Percentiles rank a stretch among this genome's conserved stretches.
These are phyloP conservation scores for Dasysyrphus tricinctus DNA, from an alignment of 2,888 invertebrate genomes.

Conservation along the genomic window DNA sequence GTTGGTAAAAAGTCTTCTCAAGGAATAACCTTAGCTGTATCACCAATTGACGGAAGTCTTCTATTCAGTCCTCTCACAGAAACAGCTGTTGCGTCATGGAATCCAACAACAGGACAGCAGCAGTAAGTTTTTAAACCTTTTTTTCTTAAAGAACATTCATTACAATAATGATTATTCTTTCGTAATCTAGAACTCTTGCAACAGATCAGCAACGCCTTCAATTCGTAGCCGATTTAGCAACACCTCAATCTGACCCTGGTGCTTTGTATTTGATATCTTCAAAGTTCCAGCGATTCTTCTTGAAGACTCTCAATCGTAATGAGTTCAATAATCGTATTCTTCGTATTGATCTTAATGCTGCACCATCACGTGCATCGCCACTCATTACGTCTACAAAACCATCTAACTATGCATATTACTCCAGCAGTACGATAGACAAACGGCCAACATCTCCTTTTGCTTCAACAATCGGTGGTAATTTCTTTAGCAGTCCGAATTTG, in stretches of 20 bases:
- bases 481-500: constrained; percentile 78
- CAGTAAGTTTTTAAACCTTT: constrained; percentile 83
- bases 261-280: constrained; percentile 90
- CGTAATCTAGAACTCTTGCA: constrained; percentile 86
- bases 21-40: constrained; percentile 89
- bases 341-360: constrained; percentile 83
- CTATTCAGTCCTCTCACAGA: constrained; percentile 91
- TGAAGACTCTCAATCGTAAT: constrained; percentile 86
- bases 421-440: constrained; percentile 51
- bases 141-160: not conserved
- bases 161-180: not conserved
- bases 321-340: constrained; percentile 91
- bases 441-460: constrained; percentile 66
- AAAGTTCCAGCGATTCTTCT: constrained; percentile 92
- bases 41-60: constrained; percentile 89
- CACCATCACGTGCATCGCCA: not conserved
- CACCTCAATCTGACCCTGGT: constrained; percentile 88
- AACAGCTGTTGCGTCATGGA: constrained; percentile 92
- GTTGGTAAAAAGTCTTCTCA: constrained; percentile 94
- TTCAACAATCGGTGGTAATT: constrained; percentile 60
- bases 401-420: constrained; percentile 57
- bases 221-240: constrained; percentile 90
- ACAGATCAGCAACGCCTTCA: constrained; percentile 89
- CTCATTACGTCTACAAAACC: constrained; percentile 39
- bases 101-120: constrained; percentile 89